Evolutionary conservation across 2,888 invertebrate species (phyloP).

Genomic region (Cremastinae sp.): DNA sequence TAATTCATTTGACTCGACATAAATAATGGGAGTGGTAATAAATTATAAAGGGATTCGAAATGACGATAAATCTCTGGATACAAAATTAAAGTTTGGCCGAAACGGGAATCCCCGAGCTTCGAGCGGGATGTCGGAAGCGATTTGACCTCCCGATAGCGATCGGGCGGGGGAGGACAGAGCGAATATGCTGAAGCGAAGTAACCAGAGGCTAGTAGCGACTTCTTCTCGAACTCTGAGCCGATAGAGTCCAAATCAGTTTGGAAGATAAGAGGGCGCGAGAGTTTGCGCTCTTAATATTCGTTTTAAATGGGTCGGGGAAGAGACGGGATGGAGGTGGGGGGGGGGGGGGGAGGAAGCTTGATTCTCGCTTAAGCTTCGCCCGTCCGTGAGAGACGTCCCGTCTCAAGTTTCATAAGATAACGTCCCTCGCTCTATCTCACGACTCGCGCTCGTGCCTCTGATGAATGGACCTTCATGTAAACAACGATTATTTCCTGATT

Average conservation of each 20-base stretch:
- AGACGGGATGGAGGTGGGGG: slow-evolving; percentile 5
- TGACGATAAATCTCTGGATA: slow-evolving; percentile 24
- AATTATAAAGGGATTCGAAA: background rate
- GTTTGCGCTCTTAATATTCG: slow-evolving; percentile 46
- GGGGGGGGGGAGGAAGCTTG: slow-evolving; percentile 7
- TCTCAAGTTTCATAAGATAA: slow-evolving; percentile 59
- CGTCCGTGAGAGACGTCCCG: slow-evolving; percentile 33
- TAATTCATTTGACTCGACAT: too few species aligned
- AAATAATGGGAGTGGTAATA: background rate
- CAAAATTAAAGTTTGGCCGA: background rate
- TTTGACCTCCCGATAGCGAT: slow-evolving; percentile 28
- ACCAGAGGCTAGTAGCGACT: slow-evolving; percentile 25
- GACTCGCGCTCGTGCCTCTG: slow-evolving; percentile 52
- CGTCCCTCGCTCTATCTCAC: slow-evolving; percentile 44
- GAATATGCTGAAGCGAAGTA: slow-evolving; percentile 13
- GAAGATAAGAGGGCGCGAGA: slow-evolving; percentile 37
- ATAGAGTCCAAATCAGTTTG: slow-evolving; percentile 61
- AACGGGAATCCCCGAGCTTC: slow-evolving; percentile 3
- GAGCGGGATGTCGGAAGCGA: slow-evolving; percentile 18
- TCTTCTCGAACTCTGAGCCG: slow-evolving; percentile 53
- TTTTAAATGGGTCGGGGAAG: slow-evolving; percentile 20
- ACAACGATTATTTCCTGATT: slow-evolving; percentile 55
- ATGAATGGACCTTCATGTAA: slow-evolving; percentile 63
- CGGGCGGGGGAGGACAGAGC: slow-evolving; percentile 4
- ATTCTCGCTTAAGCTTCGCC: slow-evolving; percentile 6